phyloP scores from a whole-genome alignment of 2,797 vertebrate species.

The Agapornis canus region DNA sequence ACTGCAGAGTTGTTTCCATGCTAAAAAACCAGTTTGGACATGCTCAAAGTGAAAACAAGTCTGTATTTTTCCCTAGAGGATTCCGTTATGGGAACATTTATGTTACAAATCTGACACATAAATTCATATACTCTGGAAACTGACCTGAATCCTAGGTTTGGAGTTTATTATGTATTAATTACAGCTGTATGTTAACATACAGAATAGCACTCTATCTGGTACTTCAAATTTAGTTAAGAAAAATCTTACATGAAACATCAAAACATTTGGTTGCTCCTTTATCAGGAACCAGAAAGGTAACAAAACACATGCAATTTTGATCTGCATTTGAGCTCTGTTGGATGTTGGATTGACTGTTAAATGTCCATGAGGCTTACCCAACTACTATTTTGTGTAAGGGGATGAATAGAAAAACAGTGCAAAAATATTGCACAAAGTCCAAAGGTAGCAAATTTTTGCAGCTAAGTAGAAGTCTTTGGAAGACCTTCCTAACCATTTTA shows the following conservation, averaged over 20 bases:
- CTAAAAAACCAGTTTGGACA: neutral
- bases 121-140: neutral
- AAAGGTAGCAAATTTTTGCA: neutral
- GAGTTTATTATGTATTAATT: neutral
- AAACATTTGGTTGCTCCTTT: neutral
- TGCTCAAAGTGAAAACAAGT: neutral
- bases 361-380: neutral
- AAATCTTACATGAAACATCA: neutral
- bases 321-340: neutral
- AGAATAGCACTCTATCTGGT: neutral
- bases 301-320: neutral
- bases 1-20: neutral
- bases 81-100: neutral
- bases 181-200: neutral
- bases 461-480: neutral
- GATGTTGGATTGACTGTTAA: neutral
- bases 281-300: neutral
- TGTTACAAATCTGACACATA: neutral
- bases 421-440: neutral
- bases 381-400: neutral
- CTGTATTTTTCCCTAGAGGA: neutral
- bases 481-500: neutral
- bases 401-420: neutral
- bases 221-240: neutral
- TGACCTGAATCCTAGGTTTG: neutral